Base-by-base conservation (phyloP, 2,797 vertebrate species). In the Chaetophractus vellerosus region DNA sequence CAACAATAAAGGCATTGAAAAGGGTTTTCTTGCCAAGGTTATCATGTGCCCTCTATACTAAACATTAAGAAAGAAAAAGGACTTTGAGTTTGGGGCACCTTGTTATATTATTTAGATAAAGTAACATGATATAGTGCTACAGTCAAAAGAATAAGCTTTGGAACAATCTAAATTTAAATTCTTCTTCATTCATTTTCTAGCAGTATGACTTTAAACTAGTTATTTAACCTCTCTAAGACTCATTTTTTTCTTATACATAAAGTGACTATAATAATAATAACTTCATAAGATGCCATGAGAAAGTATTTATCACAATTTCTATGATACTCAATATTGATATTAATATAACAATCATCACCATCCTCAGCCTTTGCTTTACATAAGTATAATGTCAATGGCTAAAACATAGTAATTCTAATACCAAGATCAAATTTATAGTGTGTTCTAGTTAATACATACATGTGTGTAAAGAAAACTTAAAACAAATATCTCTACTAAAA, bases 121-220 rank as follows among this genome's bases (percentile, higher is more conserved):
- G 4, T 5, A 81, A 87, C 41, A 83, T 63, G 92, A 78, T 38
- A 59, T 59, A 83, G 10, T 59, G 21, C n/a, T 71, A 1, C 4
- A 68, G 16, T 90, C 79, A 79, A 91, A 90, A 81, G 3, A 86
- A 86, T 63, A 75, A 82, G 18, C 38, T 86, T 93, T 86, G 4
- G 18, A 91, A 91, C 85, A 85, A 85, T 85, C n/a, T 86, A 84
- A 85, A 50, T 82, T 75, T 90, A 66, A 74, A 83, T 38, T 90
- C 90, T 38, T 90, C 90, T 57, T 86, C 38, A 48, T 24, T 90
- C 21, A 93, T 55, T 96, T 94, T 91, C 33, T 85, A 76, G n/a
- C 36, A 75, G 12, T 55, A 26, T 91, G n/a, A 83, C 23, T 28
- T 95, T 93, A n/a, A n/a, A n/a, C n/a, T n/a, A 72, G 41, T 64